phyloP scores from a whole-genome alignment of 2,113 vertebrate genomes.

The Coptodon rendalli region DNA sequence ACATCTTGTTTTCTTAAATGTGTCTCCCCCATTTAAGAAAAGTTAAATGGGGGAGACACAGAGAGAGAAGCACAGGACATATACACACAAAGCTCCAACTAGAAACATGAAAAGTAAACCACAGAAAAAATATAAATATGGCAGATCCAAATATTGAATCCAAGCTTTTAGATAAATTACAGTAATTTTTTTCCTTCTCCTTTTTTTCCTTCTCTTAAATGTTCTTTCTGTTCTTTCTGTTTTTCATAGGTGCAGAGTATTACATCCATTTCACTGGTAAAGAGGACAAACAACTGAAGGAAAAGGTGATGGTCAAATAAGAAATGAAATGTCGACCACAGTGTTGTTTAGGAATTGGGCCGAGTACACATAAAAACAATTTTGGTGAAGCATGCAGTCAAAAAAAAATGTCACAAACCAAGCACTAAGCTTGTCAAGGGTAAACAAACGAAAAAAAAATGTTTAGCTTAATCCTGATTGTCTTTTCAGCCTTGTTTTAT shows the following conservation, averaged over 20 bases:
- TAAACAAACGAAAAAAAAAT: slow-evolving; percentile 7
- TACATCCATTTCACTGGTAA: not conserved
- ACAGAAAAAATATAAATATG: not conserved
- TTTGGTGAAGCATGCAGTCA: not conserved
- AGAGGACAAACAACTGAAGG: not conserved
- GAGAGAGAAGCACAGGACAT: not conserved
- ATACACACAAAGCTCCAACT: not conserved
- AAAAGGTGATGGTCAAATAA: not conserved
- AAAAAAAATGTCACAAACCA: not conserved
- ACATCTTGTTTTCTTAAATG: too few relatives aligned
- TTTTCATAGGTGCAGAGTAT: not conserved
- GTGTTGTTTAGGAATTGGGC: not conserved
- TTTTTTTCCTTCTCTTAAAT: too few relatives aligned
- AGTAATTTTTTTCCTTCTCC: not conserved
- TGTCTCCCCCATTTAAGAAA: not conserved
- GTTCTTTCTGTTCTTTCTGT: not conserved
- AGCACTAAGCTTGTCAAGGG: not conserved
- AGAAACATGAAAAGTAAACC: not conserved
- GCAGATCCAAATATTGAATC: not conserved
- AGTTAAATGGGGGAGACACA: not conserved
- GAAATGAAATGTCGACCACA: not conserved
- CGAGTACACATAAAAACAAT: not conserved
- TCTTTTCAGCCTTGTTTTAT: slow-evolving; percentile 45
- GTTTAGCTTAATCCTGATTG: slow-evolving; percentile 19
- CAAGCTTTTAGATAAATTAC: not conserved